phyloP scores from a whole-genome alignment of 2,797 vertebrate species.

The Falco berigora region DNA sequence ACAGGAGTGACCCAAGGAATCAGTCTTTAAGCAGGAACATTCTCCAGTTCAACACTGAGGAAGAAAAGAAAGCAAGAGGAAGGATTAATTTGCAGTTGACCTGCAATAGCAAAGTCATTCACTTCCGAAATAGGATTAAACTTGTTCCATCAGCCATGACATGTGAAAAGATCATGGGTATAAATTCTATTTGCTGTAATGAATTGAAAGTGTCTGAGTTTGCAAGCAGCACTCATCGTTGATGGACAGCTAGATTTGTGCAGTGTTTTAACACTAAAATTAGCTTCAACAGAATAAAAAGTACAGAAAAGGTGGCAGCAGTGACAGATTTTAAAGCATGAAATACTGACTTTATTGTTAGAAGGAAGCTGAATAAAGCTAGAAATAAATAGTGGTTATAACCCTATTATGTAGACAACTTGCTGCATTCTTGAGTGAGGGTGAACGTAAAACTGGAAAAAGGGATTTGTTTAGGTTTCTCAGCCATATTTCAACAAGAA shows the following conservation, averaged over 20 bases:
- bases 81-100: conserved; percentile 33
- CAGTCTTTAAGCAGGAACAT: neutral
- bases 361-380: neutral
- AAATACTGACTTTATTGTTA: neutral
- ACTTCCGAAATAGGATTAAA: conserved; percentile 50
- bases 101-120: conserved; percentile 29
- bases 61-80: neutral
- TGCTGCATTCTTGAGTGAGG: neutral
- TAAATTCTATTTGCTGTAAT: conserved; percentile 46
- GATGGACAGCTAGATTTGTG: conserved; percentile 9
- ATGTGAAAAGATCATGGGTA: conserved; percentile 23
- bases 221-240: neutral
- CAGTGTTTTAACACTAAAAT: conserved; percentile 35
- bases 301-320: neutral
- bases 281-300: neutral
- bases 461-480: neutral
- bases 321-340: neutral
- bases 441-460: neutral
- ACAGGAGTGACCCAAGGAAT: neutral
- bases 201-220: conserved; percentile 39
- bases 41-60: neutral
- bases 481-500: neutral
- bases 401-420: neutral
- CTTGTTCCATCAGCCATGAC: conserved; percentile 39
- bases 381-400: neutral